phyloP scores from a whole-genome alignment of 2,797 vertebrate species.

The Psittacula echo region DNA sequence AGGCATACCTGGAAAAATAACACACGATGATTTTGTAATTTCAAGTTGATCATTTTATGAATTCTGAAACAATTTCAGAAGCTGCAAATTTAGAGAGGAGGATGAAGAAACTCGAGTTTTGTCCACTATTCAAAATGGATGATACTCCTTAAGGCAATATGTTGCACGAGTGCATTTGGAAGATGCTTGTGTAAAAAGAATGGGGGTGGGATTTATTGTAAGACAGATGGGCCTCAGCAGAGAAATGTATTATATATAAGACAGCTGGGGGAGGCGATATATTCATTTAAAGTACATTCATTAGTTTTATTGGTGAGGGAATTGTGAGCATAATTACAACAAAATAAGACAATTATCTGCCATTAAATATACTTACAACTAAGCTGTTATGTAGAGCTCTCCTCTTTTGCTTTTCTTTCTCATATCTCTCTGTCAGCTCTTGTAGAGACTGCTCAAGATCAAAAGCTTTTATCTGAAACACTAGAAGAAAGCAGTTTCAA shows the following conservation, averaged over 20 bases:
- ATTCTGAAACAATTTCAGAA: background rate
- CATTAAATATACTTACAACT: conserved; percentile 75
- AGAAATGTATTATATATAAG: background rate
- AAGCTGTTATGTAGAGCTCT: conserved; percentile 81
- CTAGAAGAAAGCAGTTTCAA: conserved; percentile 61
- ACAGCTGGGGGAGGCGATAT: background rate
- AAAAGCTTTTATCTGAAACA: conserved; percentile 68
- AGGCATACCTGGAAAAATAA: background rate
- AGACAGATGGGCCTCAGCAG: background rate
- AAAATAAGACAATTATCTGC: background rate
- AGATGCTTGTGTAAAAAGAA: background rate
- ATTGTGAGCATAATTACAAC: background rate
- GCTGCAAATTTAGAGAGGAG: background rate
- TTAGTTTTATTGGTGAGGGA: background rate
- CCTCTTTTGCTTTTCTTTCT: conserved; percentile 79
- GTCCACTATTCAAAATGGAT: background rate
- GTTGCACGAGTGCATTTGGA: background rate
- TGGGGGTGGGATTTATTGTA: background rate
- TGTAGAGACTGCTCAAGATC: conserved; percentile 77
- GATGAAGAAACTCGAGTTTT: background rate
- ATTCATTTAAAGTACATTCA: background rate
- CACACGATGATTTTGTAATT: background rate
- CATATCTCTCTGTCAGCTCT: conserved; percentile 76
- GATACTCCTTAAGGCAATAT: background rate
- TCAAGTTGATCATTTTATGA: background rate